Evolutionary conservation across 2,888 invertebrate genomes (phyloP).

Genomic region (Drosophila percnosoma): DNA sequence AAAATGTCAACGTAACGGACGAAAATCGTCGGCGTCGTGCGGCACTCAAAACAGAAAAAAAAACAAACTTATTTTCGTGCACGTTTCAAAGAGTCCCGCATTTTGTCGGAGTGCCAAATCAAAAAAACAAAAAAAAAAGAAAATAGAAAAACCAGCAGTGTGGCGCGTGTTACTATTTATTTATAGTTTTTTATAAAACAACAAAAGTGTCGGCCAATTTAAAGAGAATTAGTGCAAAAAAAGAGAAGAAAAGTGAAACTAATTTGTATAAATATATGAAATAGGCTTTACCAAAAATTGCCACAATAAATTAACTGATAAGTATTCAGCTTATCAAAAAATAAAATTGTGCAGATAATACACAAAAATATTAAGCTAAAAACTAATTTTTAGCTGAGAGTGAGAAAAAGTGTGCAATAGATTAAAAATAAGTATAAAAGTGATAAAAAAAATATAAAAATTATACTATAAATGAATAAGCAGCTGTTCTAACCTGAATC

Average conservation of each 20-base stretch:
- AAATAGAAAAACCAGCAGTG: conserved; percentile 24
- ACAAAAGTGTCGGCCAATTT: conserved; percentile 24
- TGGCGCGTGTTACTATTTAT: conserved; percentile 50
- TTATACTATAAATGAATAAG: neutral
- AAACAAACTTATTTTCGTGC: conserved; percentile 44
- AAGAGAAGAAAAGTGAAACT: conserved; percentile 32
- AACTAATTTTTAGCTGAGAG: conserved; percentile 8
- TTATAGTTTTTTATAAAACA: conserved; percentile 44
- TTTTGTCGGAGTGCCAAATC: conserved; percentile 58
- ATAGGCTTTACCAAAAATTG: conserved; percentile 4
- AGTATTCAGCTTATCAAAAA: conserved; percentile 41
- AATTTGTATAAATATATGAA: conserved; percentile 30
- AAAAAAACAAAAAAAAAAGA: conserved; percentile 8
- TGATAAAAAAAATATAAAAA: neutral
- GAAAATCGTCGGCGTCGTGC: conserved; percentile 59
- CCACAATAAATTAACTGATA: conserved; percentile 30
- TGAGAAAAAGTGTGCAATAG: conserved; percentile 18
- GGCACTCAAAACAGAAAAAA: conserved; percentile 28
- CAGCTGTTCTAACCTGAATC: conserved; percentile 21
- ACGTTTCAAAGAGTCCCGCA: conserved; percentile 41
- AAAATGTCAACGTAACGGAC: conserved; percentile 75
- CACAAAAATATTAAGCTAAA: neutral
- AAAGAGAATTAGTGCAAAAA: conserved; percentile 34
- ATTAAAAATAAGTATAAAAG: conserved; percentile 7
- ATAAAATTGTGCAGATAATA: conserved; percentile 24